phyloP scores from a whole-genome alignment of 2,113 vertebrate species.

The Phylloscopus whistleri region DNA sequence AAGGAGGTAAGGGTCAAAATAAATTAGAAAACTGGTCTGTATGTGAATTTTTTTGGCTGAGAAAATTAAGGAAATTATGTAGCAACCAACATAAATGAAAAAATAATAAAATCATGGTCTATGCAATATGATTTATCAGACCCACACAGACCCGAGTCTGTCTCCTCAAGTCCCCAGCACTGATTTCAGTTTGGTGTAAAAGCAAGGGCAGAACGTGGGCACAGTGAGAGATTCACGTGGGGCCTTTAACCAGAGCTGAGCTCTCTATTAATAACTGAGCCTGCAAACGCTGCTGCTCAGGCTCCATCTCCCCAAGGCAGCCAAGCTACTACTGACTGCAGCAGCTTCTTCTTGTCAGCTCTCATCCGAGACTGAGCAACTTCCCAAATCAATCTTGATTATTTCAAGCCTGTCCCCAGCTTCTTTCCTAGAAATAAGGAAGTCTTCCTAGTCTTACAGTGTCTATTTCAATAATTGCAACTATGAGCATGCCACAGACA shows the following conservation, averaged over 20 bases:
- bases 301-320: background rate
- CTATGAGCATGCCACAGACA: background rate
- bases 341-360: background rate
- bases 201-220: background rate
- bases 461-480: background rate
- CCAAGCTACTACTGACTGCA: background rate
- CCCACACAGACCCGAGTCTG: background rate
- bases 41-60: background rate
- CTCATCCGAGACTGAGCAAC: background rate
- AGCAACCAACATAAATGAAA: constrained; percentile 14
- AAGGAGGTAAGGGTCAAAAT: background rate
- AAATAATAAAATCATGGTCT: constrained; percentile 12
- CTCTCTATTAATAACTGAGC: background rate
- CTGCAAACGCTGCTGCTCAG: background rate
- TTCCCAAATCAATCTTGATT: background rate
- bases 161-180: background rate
- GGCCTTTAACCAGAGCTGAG: background rate
- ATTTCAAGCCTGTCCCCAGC: background rate
- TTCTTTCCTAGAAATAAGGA: background rate
- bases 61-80: constrained; percentile 45
- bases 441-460: background rate
- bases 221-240: background rate
- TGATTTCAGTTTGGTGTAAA: background rate
- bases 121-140: background rate
- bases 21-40: background rate